A percentile compares a stretch with the other conserved stretches of the same genome.
These are phyloP conservation scores for Pogonocherus hispidulus DNA, from an alignment of 2,888 invertebrate species.

Conservation along the genomic window DNA sequence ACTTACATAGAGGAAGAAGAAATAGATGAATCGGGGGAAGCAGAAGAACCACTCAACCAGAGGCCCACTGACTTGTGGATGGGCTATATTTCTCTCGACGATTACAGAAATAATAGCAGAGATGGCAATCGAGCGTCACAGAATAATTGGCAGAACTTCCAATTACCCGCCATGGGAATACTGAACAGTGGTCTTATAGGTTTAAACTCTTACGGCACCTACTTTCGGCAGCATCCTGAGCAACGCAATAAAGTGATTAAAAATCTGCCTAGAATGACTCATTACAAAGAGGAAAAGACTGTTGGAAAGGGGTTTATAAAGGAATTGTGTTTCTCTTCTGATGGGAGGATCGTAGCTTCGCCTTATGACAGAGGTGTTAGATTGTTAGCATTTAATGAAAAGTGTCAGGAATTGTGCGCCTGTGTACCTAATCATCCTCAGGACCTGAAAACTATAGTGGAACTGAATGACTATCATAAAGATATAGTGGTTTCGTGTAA, in stretches of 20 bases:
- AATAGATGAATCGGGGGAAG: slow-evolving; percentile 48
- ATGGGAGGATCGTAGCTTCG: slow-evolving; percentile 91
- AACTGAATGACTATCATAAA: slow-evolving; percentile 80
- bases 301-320: slow-evolving; percentile 94
- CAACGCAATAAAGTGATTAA: slow-evolving; percentile 72
- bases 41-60: slow-evolving; percentile 50
- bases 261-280: slow-evolving; percentile 84
- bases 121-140: slow-evolving; percentile 49
- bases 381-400: slow-evolving; percentile 83
- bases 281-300: slow-evolving; percentile 88
- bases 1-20: slow-evolving; percentile 52
- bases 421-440: slow-evolving; percentile 72
- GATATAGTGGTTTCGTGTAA: slow-evolving; percentile 91
- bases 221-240: slow-evolving; percentile 59
- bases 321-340: slow-evolving; percentile 91
- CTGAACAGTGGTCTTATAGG: slow-evolving; percentile 65
- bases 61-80: slow-evolving; percentile 66
- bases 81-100: slow-evolving; percentile 63
- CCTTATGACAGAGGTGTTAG: slow-evolving; percentile 90
- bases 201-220: slow-evolving; percentile 55
- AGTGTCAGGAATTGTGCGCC: slow-evolving; percentile 84
- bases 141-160: slow-evolving; percentile 49
- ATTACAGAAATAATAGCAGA: slow-evolving; percentile 53
- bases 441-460: slow-evolving; percentile 77
- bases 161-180: slow-evolving; percentile 61